Evolutionary conservation across 1,140 invertebrate genomes (phyloP), one percentile per base, ranked within the genome.

Genomic region (Papilio polyxenes): DNA sequence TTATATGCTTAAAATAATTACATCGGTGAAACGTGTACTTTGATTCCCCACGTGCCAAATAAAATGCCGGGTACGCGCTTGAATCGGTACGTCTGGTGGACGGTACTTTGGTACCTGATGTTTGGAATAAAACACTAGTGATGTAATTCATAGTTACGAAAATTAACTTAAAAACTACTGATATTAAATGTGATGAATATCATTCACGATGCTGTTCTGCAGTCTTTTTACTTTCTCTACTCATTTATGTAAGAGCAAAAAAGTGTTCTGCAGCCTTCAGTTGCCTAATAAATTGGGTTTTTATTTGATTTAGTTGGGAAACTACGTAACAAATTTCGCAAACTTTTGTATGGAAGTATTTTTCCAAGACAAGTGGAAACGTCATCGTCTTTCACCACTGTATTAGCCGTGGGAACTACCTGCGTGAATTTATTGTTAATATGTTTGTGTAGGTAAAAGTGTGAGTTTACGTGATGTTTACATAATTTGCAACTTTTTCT

Each of bases 231-330:
- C 20, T 65, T 72, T 72, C 65, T 72, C 23, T 37, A 13, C 65
- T 37, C 6, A 72, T 72, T 72, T 72, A 72, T 72, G 65, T 72
- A 72, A 65, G 9, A 65, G 9, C 62, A 65, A 69, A 72, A 72
- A 65, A 65, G 5, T 6, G 65, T 72, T 72, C 31, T 72, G 13
- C 37, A 37, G 65, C 11, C 65, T 69, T 69, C 31, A 37, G 23
- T 72, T 15, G 37, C 20, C 13, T 31, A 65, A 65, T 65, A 65
- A 65, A 65, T 72, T 37, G 31, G 3, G 1, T 72, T 72, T 72
- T 72, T 37, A 65, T 72, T 72, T 40, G 65, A 72, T 37, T 72
- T 6, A 72, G 62, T 65, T 11, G 11, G 23, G 31, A 72, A 72
- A 72, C 31, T 72, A 37, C 23, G 65, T 15, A 72, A 72, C n/a